These are phyloP conservation scores for Oncorhynchus nerka DNA, from an alignment of 2,113 vertebrate species.

Conservation along the genomic window DNA sequence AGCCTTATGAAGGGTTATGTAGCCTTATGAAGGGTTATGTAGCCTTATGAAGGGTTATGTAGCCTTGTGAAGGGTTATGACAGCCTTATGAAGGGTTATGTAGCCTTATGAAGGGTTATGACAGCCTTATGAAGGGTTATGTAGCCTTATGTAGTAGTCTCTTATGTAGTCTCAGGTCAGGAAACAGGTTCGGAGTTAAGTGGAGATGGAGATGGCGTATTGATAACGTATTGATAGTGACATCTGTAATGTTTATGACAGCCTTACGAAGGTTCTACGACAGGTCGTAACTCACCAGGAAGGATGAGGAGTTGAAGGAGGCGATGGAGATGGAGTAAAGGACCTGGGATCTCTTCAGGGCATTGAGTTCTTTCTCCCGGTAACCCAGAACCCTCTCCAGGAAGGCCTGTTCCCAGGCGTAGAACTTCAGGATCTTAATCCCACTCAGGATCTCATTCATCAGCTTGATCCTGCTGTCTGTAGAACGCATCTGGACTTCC, in stretches of 20 bases:
- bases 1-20: no score
- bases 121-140: neutral
- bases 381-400: constrained; percentile 76
- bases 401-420: constrained; percentile 91
- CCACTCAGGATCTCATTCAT: constrained; percentile 84
- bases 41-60: no score
- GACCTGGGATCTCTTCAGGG: constrained; percentile 85
- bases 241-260: neutral
- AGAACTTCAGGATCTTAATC: constrained; percentile 87
- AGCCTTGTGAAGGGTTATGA: no score
- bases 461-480: constrained; percentile 85
- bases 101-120: neutral
- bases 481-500: constrained; percentile 90
- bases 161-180: neutral
- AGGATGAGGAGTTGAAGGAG: constrained; percentile 92
- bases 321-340: constrained; percentile 90
- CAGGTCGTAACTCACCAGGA: constrained; percentile 77
- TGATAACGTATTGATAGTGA: neutral
- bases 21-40: no score
- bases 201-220: neutral
- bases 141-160: no score
- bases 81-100: no score
- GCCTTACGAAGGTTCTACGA: neutral
- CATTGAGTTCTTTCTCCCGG: constrained; percentile 81
- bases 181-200: neutral